These are phyloP conservation scores for Phasia obesa DNA, from an alignment of 2,888 invertebrate species.

Conservation along the genomic window DNA sequence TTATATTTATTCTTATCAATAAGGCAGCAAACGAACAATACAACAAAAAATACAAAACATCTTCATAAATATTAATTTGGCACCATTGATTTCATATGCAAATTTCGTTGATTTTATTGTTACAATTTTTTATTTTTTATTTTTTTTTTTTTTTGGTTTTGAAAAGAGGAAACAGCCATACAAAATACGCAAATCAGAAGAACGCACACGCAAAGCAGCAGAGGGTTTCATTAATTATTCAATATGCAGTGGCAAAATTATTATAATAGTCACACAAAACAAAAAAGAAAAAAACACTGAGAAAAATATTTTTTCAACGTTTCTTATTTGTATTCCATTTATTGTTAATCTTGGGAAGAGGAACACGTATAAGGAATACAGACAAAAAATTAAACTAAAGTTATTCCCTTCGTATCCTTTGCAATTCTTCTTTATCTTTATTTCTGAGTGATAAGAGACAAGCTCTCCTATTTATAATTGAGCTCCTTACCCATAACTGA, in stretches of 20 bases:
- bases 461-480: too few species aligned
- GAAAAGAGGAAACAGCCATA: neutral
- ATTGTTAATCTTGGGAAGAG: too few species aligned
- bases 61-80: slow-evolving; percentile 68
- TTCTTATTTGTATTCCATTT: too few species aligned
- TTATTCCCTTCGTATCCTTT: too few species aligned
- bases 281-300: too few species aligned
- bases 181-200: neutral
- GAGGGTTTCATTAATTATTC: slow-evolving; percentile 5
- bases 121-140: slow-evolving; percentile 32
- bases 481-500: too few species aligned
- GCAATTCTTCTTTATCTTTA: too few species aligned
- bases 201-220: slow-evolving; percentile 10
- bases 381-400: too few species aligned
- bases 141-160: too few species aligned
- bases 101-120: slow-evolving; percentile 57
- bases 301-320: slow-evolving; percentile 14
- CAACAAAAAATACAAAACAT: slow-evolving; percentile 12
- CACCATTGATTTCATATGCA: slow-evolving; percentile 69
- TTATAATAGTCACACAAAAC: slow-evolving; percentile 11
- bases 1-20: slow-evolving; percentile 5
- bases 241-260: slow-evolving; percentile 12
- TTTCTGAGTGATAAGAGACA: too few species aligned
- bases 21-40: neutral
- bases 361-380: too few species aligned